phyloP scores from a whole-genome alignment of 2,797 vertebrate genomes.

The Chelon auratus region DNA sequence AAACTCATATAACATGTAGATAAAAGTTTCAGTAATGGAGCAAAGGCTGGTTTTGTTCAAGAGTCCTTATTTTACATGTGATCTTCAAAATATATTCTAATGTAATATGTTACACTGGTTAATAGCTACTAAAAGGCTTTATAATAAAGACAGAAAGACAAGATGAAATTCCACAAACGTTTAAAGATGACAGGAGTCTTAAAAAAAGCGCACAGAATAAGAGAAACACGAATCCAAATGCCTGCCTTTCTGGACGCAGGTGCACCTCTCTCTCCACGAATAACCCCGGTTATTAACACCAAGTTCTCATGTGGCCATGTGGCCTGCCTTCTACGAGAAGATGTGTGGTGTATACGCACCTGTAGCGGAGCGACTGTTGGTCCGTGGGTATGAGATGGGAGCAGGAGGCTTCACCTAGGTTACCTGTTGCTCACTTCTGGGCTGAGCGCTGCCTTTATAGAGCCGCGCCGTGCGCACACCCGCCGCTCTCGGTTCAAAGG shows the following conservation, averaged over 20 bases:
- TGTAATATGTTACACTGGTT: background rate
- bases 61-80: background rate
- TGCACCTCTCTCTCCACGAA: background rate
- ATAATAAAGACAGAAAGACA: background rate
- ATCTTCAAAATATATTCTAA: constrained; percentile 12
- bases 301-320: background rate
- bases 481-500: constrained; percentile 58
- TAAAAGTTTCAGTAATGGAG: background rate
- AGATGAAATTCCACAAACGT: background rate
- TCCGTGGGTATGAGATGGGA: constrained; percentile 25
- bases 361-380: constrained; percentile 42
- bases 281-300: background rate
- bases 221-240: background rate
- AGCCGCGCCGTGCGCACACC: background rate
- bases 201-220: background rate
- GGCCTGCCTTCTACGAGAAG: background rate
- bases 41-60: background rate
- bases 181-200: background rate
- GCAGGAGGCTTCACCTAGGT: constrained; percentile 56
- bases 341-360: constrained; percentile 50
- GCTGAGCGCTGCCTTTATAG: constrained; percentile 64
- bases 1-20: background rate
- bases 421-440: constrained; percentile 52
- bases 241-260: background rate
- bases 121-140: background rate